A percentile compares a stretch with the other conserved stretches of the same genome.
Conservation (phyloP, 2,888 invertebrate genomes). For the Chrysotoxum bicinctum region DNA sequence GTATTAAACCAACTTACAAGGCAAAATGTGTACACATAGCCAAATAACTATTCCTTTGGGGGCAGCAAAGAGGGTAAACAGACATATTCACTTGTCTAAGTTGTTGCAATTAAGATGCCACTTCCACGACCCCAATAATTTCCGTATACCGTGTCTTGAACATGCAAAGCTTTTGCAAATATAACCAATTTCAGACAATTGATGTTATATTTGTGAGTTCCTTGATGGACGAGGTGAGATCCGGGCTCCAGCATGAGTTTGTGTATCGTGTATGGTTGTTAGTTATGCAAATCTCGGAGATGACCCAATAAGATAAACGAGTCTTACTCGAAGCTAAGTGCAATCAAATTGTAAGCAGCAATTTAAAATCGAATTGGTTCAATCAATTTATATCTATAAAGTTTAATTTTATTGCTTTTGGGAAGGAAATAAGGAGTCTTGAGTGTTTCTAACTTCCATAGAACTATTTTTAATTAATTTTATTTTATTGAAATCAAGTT, state of each 20-base stretch:
- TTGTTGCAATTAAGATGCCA: slow-evolving; percentile 64
- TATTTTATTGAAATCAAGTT: too few species aligned
- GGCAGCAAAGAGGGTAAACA: slow-evolving; percentile 18
- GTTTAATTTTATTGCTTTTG: not conserved
- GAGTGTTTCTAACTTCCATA: too few species aligned
- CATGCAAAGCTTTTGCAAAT: slow-evolving; percentile 26
- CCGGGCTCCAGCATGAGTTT: not conserved
- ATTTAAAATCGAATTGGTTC: slow-evolving; percentile 3
- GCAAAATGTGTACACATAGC: slow-evolving; percentile 15
- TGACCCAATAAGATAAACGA: slow-evolving; percentile 37
- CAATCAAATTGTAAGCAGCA: slow-evolving; percentile 11
- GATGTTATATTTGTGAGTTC: slow-evolving; percentile 32
- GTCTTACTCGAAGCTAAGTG: slow-evolving; percentile 18
- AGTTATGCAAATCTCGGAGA: slow-evolving; percentile 48
- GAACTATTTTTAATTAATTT: not conserved
- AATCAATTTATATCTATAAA: not conserved
- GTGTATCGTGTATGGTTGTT: not conserved
- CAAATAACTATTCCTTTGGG: not conserved
- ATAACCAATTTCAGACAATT: slow-evolving; percentile 38
- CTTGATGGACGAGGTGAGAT: slow-evolving; percentile 33
- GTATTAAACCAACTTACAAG: slow-evolving; percentile 48
- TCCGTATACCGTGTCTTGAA: slow-evolving; percentile 9
- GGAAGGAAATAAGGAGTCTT: not conserved
- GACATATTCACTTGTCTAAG: slow-evolving; percentile 18
- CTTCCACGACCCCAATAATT: slow-evolving; percentile 66